These are phyloP conservation scores for Habrosyne pyritoides DNA, from an alignment of 2,888 invertebrate genomes.

Conservation along the genomic window DNA sequence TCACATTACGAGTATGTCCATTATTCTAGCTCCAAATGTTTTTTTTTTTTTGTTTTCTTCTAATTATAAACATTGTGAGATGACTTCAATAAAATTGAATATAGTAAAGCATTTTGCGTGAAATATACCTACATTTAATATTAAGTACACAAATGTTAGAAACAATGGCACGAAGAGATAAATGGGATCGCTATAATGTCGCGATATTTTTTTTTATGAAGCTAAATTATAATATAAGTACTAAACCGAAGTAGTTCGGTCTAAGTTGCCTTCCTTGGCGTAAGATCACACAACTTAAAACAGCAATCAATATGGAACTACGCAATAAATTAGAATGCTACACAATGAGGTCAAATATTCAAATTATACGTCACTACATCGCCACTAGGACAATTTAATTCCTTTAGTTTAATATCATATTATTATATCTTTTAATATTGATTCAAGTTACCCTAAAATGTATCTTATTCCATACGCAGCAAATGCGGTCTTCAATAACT, in stretches of 20 bases:
- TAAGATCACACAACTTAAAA: background rate
- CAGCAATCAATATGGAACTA: background rate
- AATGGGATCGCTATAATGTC: conserved; percentile 16
- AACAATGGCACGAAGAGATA: conserved; percentile 59
- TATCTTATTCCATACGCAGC: background rate
- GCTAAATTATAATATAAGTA: no score
- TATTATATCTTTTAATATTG: background rate
- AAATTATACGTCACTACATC: background rate
- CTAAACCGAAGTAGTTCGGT: no score
- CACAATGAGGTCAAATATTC: background rate
- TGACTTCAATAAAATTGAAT: conserved; percentile 34
- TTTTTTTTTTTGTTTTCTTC: conserved; percentile 53
- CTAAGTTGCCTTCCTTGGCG: no score
- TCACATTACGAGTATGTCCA: conserved; percentile 78
- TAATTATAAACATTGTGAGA: conserved; percentile 54
- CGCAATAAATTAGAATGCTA: background rate
- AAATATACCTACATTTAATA: conserved; percentile 31
- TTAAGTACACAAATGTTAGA: conserved; percentile 51
- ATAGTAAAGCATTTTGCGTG: conserved; percentile 43
- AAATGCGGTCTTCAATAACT: background rate
- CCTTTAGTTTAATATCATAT: background rate
- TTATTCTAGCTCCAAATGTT: conserved; percentile 57
- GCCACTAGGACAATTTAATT: background rate
- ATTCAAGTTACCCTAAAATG: background rate
- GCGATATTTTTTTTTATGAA: no score